Conservation (phyloP, 2,888 invertebrate genomes). For the Drosophila kambysellisi region DNA sequence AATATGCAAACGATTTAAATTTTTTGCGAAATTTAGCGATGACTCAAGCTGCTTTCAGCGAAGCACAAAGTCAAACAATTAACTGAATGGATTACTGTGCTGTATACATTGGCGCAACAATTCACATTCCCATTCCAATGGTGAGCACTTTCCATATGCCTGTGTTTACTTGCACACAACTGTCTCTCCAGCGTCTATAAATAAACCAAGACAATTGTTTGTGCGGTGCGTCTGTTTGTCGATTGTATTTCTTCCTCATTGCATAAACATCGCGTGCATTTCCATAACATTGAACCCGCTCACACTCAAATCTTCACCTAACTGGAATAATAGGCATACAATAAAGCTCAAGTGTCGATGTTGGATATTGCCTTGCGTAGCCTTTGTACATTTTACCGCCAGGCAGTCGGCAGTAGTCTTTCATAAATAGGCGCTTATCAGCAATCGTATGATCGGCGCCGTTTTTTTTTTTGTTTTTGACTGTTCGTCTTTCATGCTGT, state of each 20-base stretch:
- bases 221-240: background rate
- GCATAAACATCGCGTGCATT: conserved; percentile 48
- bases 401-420: conserved; percentile 9
- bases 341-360: conserved; percentile 34
- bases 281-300: conserved; percentile 55
- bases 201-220: conserved; percentile 37
- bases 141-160: conserved; percentile 22
- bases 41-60: conserved; percentile 43
- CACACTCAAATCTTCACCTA: conserved; percentile 9
- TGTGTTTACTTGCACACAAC: conserved; percentile 45
- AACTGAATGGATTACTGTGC: conserved; percentile 19
- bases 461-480: conserved; percentile 41
- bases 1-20: conserved; percentile 2
- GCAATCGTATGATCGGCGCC: conserved; percentile 33
- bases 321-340: conserved; percentile 19
- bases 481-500: conserved; percentile 15
- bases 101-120: conserved; percentile 40
- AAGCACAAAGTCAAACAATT: conserved; percentile 28
- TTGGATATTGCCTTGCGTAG: conserved; percentile 37
- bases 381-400: conserved; percentile 40
- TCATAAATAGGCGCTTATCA: conserved; percentile 41
- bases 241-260: conserved; percentile 33
- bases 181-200: conserved; percentile 39
- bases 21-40: conserved; percentile 32
- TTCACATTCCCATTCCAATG: conserved; percentile 12